phyloP scores from a whole-genome alignment of 92 coral and sea anemone species.

The Zoanthus sociatus region DNA sequence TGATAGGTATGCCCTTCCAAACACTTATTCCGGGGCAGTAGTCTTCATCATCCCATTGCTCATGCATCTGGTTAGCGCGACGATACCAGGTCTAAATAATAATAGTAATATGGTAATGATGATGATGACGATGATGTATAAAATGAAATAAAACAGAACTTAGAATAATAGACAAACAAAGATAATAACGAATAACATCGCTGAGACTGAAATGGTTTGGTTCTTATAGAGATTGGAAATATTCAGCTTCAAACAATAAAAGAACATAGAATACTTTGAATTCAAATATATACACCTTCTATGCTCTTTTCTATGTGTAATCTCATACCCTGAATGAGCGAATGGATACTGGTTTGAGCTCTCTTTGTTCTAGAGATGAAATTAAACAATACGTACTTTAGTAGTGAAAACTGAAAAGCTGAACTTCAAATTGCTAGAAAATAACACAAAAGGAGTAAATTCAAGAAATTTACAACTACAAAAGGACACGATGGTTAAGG shows the following conservation, averaged over 20 bases:
- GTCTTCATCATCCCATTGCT: slow-evolving; percentile 15
- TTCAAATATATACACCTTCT: slow-evolving; percentile 12
- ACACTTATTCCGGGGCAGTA: slow-evolving; percentile 15
- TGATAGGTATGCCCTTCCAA: slow-evolving; percentile 8
- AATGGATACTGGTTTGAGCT: slow-evolving; percentile 11
- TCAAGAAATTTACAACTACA: slow-evolving; percentile 12
- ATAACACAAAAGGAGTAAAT: slow-evolving; percentile 8
- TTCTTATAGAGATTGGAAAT: slow-evolving; percentile 2
- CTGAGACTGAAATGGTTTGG: slow-evolving; percentile 12
- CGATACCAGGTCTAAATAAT: slow-evolving; percentile 13
- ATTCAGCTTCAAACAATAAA: slow-evolving; percentile 5
- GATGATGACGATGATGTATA: slow-evolving; percentile 3
- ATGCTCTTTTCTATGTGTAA: slow-evolving; percentile 6
- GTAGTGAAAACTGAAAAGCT: slow-evolving; percentile 13
- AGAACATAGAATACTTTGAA: slow-evolving; percentile 3
- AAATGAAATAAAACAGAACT: slow-evolving; percentile 11
- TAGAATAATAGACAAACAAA: slow-evolving; percentile 7
- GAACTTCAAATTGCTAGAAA: slow-evolving; percentile 9
- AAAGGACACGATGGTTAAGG: slow-evolving; percentile 8
- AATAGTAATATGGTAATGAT: slow-evolving; percentile 4
- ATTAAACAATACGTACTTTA: slow-evolving; percentile 3
- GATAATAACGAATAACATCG: slow-evolving; percentile 9
- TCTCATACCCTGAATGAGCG: slow-evolving; percentile 3
- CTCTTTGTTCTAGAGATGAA: slow-evolving; percentile 13
- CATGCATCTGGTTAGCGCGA: slow-evolving; percentile 13